Base-by-base conservation (phyloP, 2,888 invertebrate genomes). In the Anoncus sp. region DNA sequence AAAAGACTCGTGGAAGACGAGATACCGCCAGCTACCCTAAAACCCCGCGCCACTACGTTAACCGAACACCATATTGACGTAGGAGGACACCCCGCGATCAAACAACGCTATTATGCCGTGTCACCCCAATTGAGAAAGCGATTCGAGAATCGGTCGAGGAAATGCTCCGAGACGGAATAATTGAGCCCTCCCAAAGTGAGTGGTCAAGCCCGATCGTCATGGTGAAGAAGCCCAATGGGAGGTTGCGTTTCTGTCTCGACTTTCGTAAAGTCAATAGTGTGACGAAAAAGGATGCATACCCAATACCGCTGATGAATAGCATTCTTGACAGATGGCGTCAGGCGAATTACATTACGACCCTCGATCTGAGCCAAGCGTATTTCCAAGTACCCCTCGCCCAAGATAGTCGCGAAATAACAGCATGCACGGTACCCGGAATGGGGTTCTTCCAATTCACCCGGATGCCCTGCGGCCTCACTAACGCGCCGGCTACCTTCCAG, bases 401-500 rank as follows among this genome's bases (percentile, higher is more conserved):
- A 18, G 24, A 45, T 1, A 82, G 82, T 18, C 35, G 76, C 3
- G 80, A 82, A 12, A 80, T 80, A 5, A 88, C 87, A 2, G 87
- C 87, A 1, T 89, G 87, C 49, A 83, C 83, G 0, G 82, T 87
- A 1, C 85, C 86, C 0, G 77, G 77, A 6, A 63, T 81, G 24
- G 87, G 86, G 0, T 76, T 83, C 65, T 87, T 79, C 55, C 83
- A 88, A n/a, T 89, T 89, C 49, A 62, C 47, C 1, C 74, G 83
- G 2, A 82, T 88, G 83, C 87, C 87, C 0, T 87, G 87, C 59
- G 74, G 86, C 49, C 70, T 87, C 69, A 77, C 81, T 63, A 70
- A 85, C 47, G 82, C 83, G 0, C 85, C 87, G 0, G 85, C 87
- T 0, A 86, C 86, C 1, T 88, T 82, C 60, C 87, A 87, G 63